Conservation (phyloP, 2,797 vertebrate species). For the Paedocypris micromegethes region DNA sequence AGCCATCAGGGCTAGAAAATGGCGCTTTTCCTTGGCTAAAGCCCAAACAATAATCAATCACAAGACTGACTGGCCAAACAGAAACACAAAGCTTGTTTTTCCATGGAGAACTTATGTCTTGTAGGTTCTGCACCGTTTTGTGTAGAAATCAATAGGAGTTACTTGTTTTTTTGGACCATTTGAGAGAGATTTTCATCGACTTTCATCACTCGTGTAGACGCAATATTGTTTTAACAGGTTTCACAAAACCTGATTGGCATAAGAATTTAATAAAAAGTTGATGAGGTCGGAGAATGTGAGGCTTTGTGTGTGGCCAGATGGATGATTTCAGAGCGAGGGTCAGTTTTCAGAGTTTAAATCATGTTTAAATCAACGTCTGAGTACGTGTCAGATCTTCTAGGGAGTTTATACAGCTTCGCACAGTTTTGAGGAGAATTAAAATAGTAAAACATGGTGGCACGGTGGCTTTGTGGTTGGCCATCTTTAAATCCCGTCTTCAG, state of each 20-base stretch:
- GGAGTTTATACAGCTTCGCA: too few relatives aligned
- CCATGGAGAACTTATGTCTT: constrained; percentile 2
- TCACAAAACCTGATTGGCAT: neutral
- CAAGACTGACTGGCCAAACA: constrained; percentile 45
- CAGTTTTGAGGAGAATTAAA: too few relatives aligned
- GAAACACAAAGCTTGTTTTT: constrained; percentile 33
- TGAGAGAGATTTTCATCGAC: constrained; percentile 3
- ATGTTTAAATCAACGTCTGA: too few relatives aligned
- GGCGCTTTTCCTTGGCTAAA: constrained; percentile 49
- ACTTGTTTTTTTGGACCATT: neutral
- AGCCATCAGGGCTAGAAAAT: constrained; percentile 49
- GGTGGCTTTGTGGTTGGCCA: too few relatives aligned
- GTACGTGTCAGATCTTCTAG: too few relatives aligned
- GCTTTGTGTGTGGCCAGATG: constrained; percentile 7
- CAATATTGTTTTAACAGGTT: neutral
- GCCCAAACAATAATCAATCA: constrained; percentile 57
- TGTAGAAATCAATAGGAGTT: neutral
- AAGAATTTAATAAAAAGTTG: constrained; percentile 15
- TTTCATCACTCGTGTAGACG: neutral
- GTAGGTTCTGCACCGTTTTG: neutral
- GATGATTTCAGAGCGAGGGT: constrained; percentile 3
- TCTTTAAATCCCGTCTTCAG: too few relatives aligned
- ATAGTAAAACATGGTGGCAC: too few relatives aligned
- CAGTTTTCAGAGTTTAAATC: too few relatives aligned
- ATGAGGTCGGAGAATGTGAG: constrained; percentile 16